phyloP scores from a whole-genome alignment of 2,113 vertebrate species.

The Falcunculus frontatus region DNA sequence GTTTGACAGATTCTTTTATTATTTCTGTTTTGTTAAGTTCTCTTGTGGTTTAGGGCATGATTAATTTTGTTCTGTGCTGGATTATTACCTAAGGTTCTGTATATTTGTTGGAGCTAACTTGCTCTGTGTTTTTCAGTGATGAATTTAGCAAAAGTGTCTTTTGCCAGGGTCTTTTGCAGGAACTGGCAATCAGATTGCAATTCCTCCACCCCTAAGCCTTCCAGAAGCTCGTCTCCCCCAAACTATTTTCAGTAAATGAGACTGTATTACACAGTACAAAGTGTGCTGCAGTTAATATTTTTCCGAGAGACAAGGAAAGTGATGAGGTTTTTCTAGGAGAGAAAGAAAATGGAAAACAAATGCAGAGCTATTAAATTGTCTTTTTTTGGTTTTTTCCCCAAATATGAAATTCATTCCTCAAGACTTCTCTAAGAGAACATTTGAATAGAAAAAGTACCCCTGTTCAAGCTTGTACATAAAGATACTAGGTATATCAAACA shows the following conservation, averaged over 20 bases:
- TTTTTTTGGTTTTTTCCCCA: rapidly evolving
- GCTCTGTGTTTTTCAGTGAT: neutral
- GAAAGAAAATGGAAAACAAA: neutral
- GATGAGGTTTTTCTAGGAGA: neutral
- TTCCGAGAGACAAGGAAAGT: neutral
- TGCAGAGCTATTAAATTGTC: neutral
- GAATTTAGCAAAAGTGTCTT: neutral
- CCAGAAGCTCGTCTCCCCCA: neutral
- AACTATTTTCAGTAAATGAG: neutral
- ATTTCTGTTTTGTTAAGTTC: neutral
- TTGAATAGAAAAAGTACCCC: neutral
- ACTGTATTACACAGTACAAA: neutral
- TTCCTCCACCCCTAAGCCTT: neutral
- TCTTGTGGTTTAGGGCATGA: neutral
- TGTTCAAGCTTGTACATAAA: neutral
- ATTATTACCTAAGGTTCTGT: neutral
- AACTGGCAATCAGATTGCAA: neutral
- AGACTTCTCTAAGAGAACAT: neutral
- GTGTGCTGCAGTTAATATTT: neutral
- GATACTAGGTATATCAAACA: neutral
- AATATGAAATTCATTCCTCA: neutral
- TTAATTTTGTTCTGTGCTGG: neutral
- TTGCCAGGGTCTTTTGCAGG: neutral
- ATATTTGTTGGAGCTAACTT: neutral
- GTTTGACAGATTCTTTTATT: neutral